Conservation (phyloP, 2,888 invertebrate genomes). For the Drosophila cognata region DNA sequence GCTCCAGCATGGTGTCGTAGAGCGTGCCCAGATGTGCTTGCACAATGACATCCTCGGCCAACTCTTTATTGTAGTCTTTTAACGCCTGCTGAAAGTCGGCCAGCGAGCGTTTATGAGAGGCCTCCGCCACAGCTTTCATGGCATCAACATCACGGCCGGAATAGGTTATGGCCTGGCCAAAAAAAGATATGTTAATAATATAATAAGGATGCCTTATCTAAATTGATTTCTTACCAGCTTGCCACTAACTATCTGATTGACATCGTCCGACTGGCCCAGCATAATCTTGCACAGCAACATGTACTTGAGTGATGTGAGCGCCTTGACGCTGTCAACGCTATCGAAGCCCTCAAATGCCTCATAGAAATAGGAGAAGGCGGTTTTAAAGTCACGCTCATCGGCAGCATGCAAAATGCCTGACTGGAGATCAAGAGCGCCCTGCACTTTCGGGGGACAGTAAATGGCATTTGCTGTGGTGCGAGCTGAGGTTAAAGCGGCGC, state of each 20-base stretch:
- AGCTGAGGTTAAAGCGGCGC: constrained; percentile 98
- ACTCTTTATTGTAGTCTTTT: constrained; percentile 93
- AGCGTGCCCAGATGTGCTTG: constrained; percentile 98
- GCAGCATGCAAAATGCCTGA: constrained; percentile 99
- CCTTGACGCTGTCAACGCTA: constrained; percentile 96
- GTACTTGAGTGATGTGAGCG: constrained; percentile 98
- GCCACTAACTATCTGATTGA: constrained; percentile 96
- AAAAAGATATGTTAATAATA: not conserved
- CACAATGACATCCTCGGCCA: constrained; percentile 98
- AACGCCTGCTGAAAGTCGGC: constrained; percentile 97
- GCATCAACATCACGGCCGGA: constrained; percentile 98
- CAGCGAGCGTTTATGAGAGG: constrained; percentile 97
- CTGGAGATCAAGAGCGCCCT: constrained; percentile 98
- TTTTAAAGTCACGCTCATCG: constrained; percentile 99
- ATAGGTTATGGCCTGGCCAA: constrained; percentile 93
- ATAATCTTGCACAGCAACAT: constrained; percentile 99
- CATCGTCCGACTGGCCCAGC: constrained; percentile 98
- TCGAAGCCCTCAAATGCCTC: constrained; percentile 99
- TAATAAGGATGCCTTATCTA: not conserved
- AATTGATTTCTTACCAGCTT: constrained; percentile 88
- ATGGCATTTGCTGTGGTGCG: constrained; percentile 99
- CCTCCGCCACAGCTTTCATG: constrained; percentile 98
- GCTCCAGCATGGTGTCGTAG: constrained; percentile 99
- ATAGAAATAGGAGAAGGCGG: constrained; percentile 99
- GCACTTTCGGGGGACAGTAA: constrained; percentile 99